Evolutionary conservation across 2,113 vertebrate genomes (phyloP).

Genomic region (Channa argus): DNA sequence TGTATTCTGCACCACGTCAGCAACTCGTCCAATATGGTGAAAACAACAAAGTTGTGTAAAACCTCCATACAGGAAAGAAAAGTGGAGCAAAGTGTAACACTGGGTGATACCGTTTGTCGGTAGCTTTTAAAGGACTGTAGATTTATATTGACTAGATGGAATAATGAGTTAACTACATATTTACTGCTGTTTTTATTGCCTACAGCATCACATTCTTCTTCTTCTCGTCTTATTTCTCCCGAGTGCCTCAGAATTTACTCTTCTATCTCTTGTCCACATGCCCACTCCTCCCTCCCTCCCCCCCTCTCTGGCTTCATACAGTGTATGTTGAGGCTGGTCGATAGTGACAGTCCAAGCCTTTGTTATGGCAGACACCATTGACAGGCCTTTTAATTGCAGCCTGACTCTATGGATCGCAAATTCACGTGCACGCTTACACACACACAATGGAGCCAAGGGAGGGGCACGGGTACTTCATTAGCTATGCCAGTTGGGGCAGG

Average conservation of each 20-base stretch:
- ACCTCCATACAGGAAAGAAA: no score
- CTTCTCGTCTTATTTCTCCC: background rate
- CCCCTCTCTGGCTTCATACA: slow-evolving; percentile 1
- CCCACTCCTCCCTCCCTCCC: background rate
- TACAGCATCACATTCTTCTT: background rate
- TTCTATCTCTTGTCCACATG: background rate
- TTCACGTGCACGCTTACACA: slow-evolving; percentile 15
- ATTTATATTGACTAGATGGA: background rate
- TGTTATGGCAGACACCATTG: slow-evolving; percentile 62
- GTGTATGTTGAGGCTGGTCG: slow-evolving; percentile 47
- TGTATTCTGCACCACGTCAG: no score
- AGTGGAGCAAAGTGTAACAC: no score
- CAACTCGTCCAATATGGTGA: no score
- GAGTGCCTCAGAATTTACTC: background rate
- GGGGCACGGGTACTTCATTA: slow-evolving; percentile 65
- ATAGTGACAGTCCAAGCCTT: slow-evolving; percentile 64
- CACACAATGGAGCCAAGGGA: slow-evolving; percentile 44
- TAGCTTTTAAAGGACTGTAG: background rate
- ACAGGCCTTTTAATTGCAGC: slow-evolving; percentile 77
- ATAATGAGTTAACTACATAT: background rate
- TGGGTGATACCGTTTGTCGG: background rate
- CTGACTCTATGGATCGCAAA: slow-evolving; percentile 69
- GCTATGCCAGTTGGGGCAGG: slow-evolving; percentile 60
- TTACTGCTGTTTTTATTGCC: background rate
- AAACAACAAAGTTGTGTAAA: no score